A percentile compares a stretch with the other conserved stretches of the same genome.
These are phyloP conservation scores for Arbacia lixula DNA, from an alignment of 53 echinoderm and acorn worm genomes.

Conservation along the genomic window DNA sequence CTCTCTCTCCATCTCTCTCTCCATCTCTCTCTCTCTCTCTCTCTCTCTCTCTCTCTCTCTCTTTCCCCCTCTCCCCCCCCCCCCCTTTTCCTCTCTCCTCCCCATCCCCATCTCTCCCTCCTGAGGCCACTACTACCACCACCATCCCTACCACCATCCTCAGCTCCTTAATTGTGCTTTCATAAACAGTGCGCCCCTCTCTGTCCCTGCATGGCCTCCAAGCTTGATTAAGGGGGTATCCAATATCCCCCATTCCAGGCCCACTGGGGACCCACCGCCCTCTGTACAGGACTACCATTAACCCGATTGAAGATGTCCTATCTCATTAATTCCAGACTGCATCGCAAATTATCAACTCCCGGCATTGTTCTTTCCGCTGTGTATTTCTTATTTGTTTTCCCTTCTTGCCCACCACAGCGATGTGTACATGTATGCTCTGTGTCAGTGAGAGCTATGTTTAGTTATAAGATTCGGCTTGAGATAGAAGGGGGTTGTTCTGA, in stretches of 20 bases:
- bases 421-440: too few relatives aligned
- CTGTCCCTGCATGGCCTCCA: conserved; percentile 11
- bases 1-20: too few relatives aligned
- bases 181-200: conserved; percentile 27
- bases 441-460: too few relatives aligned
- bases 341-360: conserved; percentile 50
- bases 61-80: not conserved
- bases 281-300: conserved; percentile 29
- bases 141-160: not conserved
- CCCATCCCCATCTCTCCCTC: not conserved
- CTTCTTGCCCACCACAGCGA: too few relatives aligned
- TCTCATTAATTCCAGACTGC: conserved; percentile 51
- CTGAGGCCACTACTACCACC: not conserved
- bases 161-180: conserved; percentile 29
- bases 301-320: conserved; percentile 44
- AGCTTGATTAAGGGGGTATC: conserved; percentile 47
- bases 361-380: not conserved
- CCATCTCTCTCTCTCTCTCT: too few relatives aligned
- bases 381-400: too few relatives aligned
- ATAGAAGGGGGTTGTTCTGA: too few relatives aligned
- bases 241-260: conserved; percentile 23
- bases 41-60: not conserved
- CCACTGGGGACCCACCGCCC: conserved; percentile 37
- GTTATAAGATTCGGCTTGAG: too few relatives aligned
- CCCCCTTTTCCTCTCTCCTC: not conserved